Evolutionary conservation across 1,140 invertebrate species (phyloP), one percentile per base, ranked within the genome.

Genomic region (Nephotettix cincticeps): DNA sequence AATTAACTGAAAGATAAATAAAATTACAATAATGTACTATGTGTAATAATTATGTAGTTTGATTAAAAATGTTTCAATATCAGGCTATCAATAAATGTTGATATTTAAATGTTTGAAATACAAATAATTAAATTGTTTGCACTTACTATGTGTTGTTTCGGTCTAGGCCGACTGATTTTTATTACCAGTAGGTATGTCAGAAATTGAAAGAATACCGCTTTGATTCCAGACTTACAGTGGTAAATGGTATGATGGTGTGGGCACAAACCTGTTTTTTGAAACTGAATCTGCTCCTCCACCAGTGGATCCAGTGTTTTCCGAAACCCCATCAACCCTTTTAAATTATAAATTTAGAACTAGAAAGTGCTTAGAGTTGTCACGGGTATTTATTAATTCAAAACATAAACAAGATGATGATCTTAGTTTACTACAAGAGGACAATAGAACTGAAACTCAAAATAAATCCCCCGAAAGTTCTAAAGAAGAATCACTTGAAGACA

Each of bases 231-330:
- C 73, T 0, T 76, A 66, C 64, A 40, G 68, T 47, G 76, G 76
- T 25, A 68, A 69, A 19, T 77, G 74, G 72, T 66, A 72, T 32
- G 73, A 76, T 68, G 56, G 58, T 23, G 56, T 77, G 1, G 76
- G 76, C 4, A 77, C 76, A 13, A 63, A 61, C n/a, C 45, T 76
- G 21, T 74, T 77, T 43, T 73, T 77, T 28, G 69, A 75, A 69
- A 68, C 68, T 63, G 64, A 69, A 6, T 14, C 71, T 6, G 19
- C 30, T 0, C 32, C 56, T 6, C 58, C 47, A 23, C 54, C 45
- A 28, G 19, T 19, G 1, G 73, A 74, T 69, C 66, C 69, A 6
- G 32, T 75, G 2, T 77, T 76, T 68, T 58, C 36, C 9, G 64
- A 75, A 40, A 45, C 21, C 6, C 47, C 70, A 14, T 17, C 36